Evolutionary conservation across 2,888 invertebrate species (phyloP), one percentile per base, ranked within the genome.

Genomic region (Cyclophora albipunctata): DNA sequence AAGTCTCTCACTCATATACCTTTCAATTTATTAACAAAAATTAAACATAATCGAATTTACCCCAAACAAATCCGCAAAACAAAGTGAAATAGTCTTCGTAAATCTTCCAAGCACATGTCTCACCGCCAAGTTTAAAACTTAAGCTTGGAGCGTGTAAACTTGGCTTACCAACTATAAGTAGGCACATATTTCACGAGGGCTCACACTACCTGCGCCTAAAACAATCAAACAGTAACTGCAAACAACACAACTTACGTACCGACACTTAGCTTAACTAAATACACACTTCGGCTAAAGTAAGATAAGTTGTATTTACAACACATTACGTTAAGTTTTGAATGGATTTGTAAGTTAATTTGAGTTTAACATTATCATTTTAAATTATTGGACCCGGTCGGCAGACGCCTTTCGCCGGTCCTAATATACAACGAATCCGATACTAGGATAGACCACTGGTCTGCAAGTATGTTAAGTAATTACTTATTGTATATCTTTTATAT

Each of bases 171-270:
- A 78, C 79, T 75, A 65, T 76, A 84, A 83, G 83, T 84, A 81
- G 75, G 73, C 76, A 81, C 84, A 86, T 86, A 87, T 85, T 84
- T 87, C 85, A 87, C 75, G 66, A 64, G 64, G 76, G 81, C 83
- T 82, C 73, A 66, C 57, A 60, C 72, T 82, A 83, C 82, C 84
- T 83, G 82, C 71, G 83, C 84, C 84, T 86, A 84, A 84, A 84
- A 84, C 85, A 86, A 85, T 85, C 83, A 85, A 82, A 83, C 77
- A 79, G 55, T 76, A 78, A 79, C 81, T 81, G 56, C 71, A 69
- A 70, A 71, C 72, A 69, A 64, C 62, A 57, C 59, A 59, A 59
- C 58, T 61, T 52, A 66, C 60, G 55, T 37, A 20, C 64, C 59
- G 59, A 59, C 66, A 73, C 72, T 83, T 80, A 83, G 73, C 78